Conservation (phyloP, 2,888 invertebrate species). For the Platycheirus albimanus region DNA sequence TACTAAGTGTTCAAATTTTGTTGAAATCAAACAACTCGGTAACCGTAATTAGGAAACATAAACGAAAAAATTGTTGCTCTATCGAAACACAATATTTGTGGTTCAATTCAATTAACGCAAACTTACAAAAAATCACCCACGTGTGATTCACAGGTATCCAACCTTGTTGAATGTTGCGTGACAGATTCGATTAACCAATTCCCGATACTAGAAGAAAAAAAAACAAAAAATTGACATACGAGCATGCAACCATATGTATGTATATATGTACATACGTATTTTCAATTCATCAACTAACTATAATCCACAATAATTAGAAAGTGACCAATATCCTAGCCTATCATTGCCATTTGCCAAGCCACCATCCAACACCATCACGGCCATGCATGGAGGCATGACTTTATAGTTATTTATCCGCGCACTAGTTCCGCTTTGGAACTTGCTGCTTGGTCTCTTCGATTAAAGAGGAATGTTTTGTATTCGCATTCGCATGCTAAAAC, state of each 20-base stretch:
- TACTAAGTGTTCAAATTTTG: no score
- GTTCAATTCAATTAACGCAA: no score
- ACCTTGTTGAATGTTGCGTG: slow-evolving; percentile 6
- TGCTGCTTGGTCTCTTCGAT: no score
- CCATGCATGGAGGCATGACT: background rate
- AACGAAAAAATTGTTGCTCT: background rate
- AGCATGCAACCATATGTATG: background rate
- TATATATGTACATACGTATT: no score
- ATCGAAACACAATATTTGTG: background rate
- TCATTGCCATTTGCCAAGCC: background rate
- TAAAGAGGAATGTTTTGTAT: no score
- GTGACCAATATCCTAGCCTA: background rate
- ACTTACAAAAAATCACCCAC: background rate
- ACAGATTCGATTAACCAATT: background rate
- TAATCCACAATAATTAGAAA: slow-evolving; percentile 2
- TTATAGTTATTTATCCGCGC: slow-evolving; percentile 10
- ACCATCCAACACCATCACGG: background rate
- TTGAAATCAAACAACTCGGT: no score
- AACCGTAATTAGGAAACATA: no score
- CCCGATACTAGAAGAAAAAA: no score
- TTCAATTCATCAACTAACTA: background rate
- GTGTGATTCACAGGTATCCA: background rate
- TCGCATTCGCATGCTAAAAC: no score
- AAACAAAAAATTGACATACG: background rate
- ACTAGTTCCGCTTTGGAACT: slow-evolving; percentile 20